Evolutionary conservation across 1,140 invertebrate species (phyloP), one percentile per base, ranked within the genome.

Genomic region (Pogonomyrmex barbatus): DNA sequence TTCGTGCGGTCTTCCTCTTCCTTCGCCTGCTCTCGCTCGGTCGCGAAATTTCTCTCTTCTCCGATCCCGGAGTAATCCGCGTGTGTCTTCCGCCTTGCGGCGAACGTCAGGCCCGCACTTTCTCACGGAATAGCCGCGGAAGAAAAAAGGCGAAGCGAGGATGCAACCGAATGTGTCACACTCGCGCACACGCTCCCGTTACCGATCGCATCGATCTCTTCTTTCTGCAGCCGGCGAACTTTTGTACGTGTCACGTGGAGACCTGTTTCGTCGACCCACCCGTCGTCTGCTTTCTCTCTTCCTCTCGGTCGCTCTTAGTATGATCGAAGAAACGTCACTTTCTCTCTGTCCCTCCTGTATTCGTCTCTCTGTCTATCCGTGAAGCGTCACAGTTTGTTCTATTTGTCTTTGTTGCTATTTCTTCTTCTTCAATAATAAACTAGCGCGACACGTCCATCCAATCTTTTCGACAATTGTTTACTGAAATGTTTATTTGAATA

Each of bases 321-420:
- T 30, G 65, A 47, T 60, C 52, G 68, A 47, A n/a, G 42, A 71
- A 82, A 60, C 45, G 68, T 84, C 78, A 86, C 86, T 79, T 85
- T 75, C 87, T 54, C 77, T 77, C 36, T 54, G 58, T 63, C 75
- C 52, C 76, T 62, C 70, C 3, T 30, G 33, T 50, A 50, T 8
- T 14, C 17, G 42, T 62, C 39, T 50, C 50, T 47, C 4, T 17
- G 36, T 39, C 60, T 47, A 47, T 47, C 33, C 56, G 70, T 36
- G 45, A 76, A 68, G 50, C 50, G 65, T 50, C 65, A 68, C 63
- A 10, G 63, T 42, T 60, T 60, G 12, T 14, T 50, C n/a, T 50
- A 68, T 14, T 30, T 4, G 47, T 52, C 30, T 33, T 24, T 14
- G 17, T 50, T 24, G 12, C 36, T 60, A 36, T 33, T 33, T 62